A percentile compares a stretch with the other conserved stretches of the same genome.
These are phyloP conservation scores for Phocoena phocoena DNA, from an alignment of 2,113 vertebrate species.

Conservation along the genomic window DNA sequence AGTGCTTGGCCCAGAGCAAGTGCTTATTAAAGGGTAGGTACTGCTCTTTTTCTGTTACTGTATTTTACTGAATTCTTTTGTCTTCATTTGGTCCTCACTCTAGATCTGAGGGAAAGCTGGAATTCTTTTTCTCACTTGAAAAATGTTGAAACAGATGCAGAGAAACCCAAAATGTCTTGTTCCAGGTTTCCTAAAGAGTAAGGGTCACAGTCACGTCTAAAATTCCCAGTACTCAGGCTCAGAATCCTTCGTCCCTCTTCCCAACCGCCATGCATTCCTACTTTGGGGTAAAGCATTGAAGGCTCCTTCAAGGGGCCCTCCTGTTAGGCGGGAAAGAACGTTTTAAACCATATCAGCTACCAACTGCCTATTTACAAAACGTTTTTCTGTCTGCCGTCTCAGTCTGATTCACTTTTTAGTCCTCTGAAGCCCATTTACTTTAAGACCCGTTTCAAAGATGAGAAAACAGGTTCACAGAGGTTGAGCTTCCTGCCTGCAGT, in stretches of 20 bases:
- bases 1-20: not conserved
- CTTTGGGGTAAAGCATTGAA: not conserved
- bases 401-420: not conserved
- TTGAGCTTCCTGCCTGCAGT: not conserved
- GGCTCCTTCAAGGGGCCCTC: not conserved
- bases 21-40: not conserved
- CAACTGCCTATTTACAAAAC: not conserved
- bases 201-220: not conserved
- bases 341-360: not conserved
- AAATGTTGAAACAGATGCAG: not conserved
- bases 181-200: not conserved
- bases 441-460: not conserved
- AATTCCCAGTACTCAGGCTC: not conserved
- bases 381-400: not conserved
- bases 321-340: not conserved
- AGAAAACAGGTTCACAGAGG: not conserved
- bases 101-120: not conserved
- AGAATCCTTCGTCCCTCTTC: not conserved
- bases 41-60: not conserved
- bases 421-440: not conserved
- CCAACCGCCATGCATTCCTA: not conserved
- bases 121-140: not conserved
- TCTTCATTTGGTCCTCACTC: not conserved
- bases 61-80: not conserved
- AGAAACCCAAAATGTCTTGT: not conserved